Conservation (phyloP, 2,797 vertebrate genomes). For the Eptatretus atami region DNA sequence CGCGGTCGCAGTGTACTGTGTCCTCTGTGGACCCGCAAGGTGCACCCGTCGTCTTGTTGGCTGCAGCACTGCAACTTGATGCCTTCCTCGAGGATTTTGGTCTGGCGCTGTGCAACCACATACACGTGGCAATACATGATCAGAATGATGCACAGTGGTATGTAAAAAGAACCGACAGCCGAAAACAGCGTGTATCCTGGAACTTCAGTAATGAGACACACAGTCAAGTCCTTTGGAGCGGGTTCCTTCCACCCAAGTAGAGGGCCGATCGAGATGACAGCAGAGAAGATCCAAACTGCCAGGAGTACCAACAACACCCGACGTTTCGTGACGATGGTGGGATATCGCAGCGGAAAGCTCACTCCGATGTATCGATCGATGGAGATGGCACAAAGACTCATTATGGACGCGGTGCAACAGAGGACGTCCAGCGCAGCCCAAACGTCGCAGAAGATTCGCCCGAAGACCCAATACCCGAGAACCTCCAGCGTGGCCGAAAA, state of each 20-base stretch:
- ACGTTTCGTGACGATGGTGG: constrained; percentile 77
- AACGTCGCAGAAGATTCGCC: constrained; percentile 76
- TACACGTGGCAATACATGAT: constrained; percentile 92
- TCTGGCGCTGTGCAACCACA: constrained; percentile 69
- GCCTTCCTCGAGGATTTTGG: constrained; percentile 58
- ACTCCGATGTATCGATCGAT: constrained; percentile 86
- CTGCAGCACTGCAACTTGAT: constrained; percentile 67
- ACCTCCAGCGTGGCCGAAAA: constrained; percentile 83
- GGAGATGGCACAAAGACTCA: constrained; percentile 86
- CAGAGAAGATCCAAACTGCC: constrained; percentile 50
- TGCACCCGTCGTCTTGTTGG: constrained; percentile 35
- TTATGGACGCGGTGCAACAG: constrained; percentile 90
- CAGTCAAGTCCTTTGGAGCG: constrained; percentile 37
- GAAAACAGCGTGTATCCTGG: constrained; percentile 87
- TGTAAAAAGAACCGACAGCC: constrained; percentile 81
- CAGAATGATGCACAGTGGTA: constrained; percentile 64
- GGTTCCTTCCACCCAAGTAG: constrained; percentile 91
- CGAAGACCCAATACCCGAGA: constrained; percentile 72
- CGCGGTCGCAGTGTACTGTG: constrained; percentile 15
- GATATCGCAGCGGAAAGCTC: constrained; percentile 73
- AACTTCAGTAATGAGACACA: constrained; percentile 76
- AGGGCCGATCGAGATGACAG: constrained; percentile 72
- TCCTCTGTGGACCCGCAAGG: constrained; percentile 67
- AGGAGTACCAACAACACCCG: constrained; percentile 44
- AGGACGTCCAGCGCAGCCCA: constrained; percentile 98